A percentile compares a stretch with the other conserved stretches of the same genome.
Evolutionary conservation across 2,113 vertebrate species (phyloP).

Genomic region (Xiphias gladius): DNA sequence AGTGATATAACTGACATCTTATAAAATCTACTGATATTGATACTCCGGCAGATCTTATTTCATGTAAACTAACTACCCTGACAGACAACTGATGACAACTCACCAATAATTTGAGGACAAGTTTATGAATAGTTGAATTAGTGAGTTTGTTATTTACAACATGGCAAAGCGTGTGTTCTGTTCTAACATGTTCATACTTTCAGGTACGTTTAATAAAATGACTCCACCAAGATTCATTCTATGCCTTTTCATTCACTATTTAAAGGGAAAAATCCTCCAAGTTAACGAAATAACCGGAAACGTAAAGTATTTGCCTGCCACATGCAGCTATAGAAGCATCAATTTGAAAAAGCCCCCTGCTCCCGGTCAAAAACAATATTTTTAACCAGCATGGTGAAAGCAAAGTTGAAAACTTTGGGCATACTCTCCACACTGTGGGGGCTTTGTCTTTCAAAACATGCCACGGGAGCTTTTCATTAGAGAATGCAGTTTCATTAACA

Average conservation of each 20-base stretch:
- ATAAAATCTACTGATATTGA: constrained; percentile 50
- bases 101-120: constrained; percentile 27
- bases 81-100: constrained; percentile 22
- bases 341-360: constrained; percentile 7
- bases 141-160: constrained; percentile 31
- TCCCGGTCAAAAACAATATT: constrained; percentile 67
- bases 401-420: constrained; percentile 56
- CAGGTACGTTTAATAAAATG: constrained; percentile 32
- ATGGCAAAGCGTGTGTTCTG: constrained; percentile 11
- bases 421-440: constrained; percentile 67
- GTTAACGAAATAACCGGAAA: constrained; percentile 61
- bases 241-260: constrained; percentile 43
- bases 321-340: constrained; percentile 50
- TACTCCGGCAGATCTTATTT: constrained; percentile 45
- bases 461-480: constrained; percentile 81
- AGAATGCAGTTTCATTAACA: constrained; percentile 84
- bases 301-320: constrained; percentile 29
- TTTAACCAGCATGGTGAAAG: constrained; percentile 63
- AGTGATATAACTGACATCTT: constrained; percentile 58
- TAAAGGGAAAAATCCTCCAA: constrained; percentile 45
- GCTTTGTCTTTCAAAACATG: constrained; percentile 80
- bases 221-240: constrained; percentile 14
- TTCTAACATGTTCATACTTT: constrained; percentile 6
- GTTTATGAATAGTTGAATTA: constrained; percentile 31
- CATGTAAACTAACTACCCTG: constrained; percentile 26